Percentiles rank a stretch among this genome's conserved stretches.
These are phyloP conservation scores for Lampris megalopsis DNA, from an alignment of 2,113 vertebrate species.

Conservation along the genomic window DNA sequence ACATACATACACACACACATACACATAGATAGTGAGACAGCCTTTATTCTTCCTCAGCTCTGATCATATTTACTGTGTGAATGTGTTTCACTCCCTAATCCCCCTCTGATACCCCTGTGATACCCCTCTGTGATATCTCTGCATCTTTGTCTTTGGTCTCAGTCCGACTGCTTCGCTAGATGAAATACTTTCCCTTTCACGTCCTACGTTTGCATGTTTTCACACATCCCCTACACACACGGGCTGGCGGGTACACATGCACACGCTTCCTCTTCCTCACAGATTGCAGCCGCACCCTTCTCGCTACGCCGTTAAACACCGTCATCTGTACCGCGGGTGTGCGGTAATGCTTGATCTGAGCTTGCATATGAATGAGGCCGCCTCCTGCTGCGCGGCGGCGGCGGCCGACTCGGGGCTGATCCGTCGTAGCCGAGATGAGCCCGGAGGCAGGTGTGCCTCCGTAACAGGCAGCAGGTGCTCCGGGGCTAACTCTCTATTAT, in stretches of 20 bases:
- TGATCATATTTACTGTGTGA: slow-evolving; percentile 72
- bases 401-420: slow-evolving; percentile 29
- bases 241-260: not conserved
- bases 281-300: not conserved
- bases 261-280: not conserved
- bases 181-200: slow-evolving; percentile 14
- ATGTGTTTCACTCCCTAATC: slow-evolving; percentile 61
- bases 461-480: slow-evolving; percentile 63
- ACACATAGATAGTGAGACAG: slow-evolving; percentile 26
- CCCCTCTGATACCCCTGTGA: slow-evolving; percentile 50
- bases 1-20: slow-evolving; percentile 1
- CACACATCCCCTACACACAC: not conserved
- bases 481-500: slow-evolving; percentile 62
- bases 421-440: slow-evolving; percentile 26
- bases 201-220: slow-evolving; percentile 22
- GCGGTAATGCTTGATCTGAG: no score
- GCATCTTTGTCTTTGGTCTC: slow-evolving; percentile 64
- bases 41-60: slow-evolving; percentile 62
- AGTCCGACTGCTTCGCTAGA: slow-evolving; percentile 44
- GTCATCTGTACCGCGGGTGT: no score
- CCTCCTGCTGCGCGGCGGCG: slow-evolving; percentile 12
- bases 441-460: slow-evolving; percentile 38
- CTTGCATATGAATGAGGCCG: not conserved
- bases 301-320: not conserved
- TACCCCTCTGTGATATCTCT: slow-evolving; percentile 61